These are phyloP conservation scores for Podarcis siculus DNA, from an alignment of 2,797 vertebrate species.

Conservation along the genomic window DNA sequence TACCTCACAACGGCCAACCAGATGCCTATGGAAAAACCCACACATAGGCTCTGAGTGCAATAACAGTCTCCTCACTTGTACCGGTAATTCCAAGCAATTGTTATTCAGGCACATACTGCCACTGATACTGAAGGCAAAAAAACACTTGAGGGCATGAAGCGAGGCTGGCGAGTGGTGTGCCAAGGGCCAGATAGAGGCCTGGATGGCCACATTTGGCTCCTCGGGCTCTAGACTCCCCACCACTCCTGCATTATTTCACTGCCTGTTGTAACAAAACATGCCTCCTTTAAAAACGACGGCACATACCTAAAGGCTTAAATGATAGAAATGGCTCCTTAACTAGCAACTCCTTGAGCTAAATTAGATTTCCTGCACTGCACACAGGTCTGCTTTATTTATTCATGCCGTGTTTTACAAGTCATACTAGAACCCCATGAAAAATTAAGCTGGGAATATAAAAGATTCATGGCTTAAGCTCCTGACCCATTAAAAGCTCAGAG, in stretches of 20 bases:
- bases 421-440: conserved; percentile 59
- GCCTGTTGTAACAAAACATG: not conserved
- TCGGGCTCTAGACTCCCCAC: too few species aligned
- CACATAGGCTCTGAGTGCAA: too few species aligned
- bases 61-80: too few species aligned
- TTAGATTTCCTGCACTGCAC: conserved; percentile 18
- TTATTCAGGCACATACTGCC: too few species aligned
- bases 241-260: not conserved
- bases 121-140: not conserved
- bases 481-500: conserved; percentile 36
- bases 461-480: conserved; percentile 54
- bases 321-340: conserved; percentile 7
- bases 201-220: too few species aligned
- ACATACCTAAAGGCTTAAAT: not conserved
- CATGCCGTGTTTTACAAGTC: conserved; percentile 10
- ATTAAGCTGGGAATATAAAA: conserved; percentile 61
- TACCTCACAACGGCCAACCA: too few species aligned
- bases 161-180: too few species aligned
- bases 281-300: not conserved
- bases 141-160: too few species aligned
- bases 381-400: conserved; percentile 52
- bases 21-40: too few species aligned
- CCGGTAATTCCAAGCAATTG: too few species aligned
- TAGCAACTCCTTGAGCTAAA: conserved; percentile 21
- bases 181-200: too few species aligned